These are phyloP conservation scores for Zaprionus ghesquierei DNA, from an alignment of 1,140 invertebrate species.

Conservation along the genomic window DNA sequence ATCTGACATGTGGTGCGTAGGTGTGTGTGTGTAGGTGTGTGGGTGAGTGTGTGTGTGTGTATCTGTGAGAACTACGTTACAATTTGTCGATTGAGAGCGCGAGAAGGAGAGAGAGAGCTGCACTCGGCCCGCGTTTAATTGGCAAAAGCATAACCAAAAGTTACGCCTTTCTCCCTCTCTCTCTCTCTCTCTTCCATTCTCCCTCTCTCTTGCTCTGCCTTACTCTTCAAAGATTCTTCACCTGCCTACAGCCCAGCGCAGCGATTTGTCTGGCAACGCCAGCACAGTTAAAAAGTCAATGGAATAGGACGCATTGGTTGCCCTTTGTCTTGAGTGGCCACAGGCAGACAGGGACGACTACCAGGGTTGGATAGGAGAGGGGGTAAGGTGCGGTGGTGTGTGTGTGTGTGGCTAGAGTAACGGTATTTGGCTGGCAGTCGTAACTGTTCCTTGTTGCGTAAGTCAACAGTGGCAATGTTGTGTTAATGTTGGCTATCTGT, in stretches of 20 bases:
- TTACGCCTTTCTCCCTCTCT: background rate
- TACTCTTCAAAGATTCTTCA: too few relatives aligned
- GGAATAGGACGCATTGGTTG: background rate
- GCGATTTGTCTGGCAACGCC: background rate
- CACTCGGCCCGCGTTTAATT: constrained; percentile 7
- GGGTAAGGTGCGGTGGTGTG: background rate
- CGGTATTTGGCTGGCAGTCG: constrained; percentile 45
- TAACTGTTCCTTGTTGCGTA: constrained; percentile 75
- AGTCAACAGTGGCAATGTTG: constrained; percentile 78
- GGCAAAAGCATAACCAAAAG: constrained; percentile 41
- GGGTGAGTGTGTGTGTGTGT: background rate
- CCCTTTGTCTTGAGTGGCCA: background rate
- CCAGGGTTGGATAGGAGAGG: background rate
- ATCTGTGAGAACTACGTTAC: background rate
- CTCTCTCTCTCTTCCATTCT: background rate
- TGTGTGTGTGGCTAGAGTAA: constrained; percentile 12
- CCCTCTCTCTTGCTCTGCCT: background rate
- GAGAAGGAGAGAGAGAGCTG: background rate
- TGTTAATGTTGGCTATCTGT: constrained; percentile 76
- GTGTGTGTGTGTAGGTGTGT: background rate
- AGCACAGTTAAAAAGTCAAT: background rate
- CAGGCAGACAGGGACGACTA: background rate
- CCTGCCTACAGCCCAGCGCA: background rate
- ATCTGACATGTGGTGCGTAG: constrained; percentile 35
- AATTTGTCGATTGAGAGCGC: constrained; percentile 10